Evolutionary conservation across 2,797 vertebrate genomes (phyloP).

Genomic region (Pristis pectinata): DNA sequence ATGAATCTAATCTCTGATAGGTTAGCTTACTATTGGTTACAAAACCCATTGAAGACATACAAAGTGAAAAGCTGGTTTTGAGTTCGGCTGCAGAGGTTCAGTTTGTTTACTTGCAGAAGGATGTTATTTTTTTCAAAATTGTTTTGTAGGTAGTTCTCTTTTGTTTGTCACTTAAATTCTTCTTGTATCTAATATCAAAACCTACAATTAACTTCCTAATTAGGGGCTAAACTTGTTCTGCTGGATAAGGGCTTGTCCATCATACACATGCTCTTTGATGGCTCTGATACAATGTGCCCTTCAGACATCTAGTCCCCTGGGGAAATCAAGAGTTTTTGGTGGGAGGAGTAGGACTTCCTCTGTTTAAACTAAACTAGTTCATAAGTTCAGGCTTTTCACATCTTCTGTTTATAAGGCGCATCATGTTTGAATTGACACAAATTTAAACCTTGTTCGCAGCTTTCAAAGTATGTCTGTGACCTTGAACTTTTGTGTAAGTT

Average conservation of each 20-base stretch:
- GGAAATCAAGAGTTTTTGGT: not conserved
- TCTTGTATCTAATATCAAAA: constrained; percentile 29
- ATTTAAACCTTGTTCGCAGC: not conserved
- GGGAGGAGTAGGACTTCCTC: constrained; percentile 27
- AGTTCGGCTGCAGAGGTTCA: not conserved
- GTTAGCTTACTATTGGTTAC: not conserved
- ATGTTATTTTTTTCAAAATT: not conserved
- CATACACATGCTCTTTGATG: constrained; percentile 6
- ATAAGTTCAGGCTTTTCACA: constrained; percentile 10
- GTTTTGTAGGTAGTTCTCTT: not conserved
- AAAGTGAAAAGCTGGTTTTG: not conserved
- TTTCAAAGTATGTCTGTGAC: not conserved
- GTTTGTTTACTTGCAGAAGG: not conserved
- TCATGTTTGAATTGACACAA: constrained; percentile 6
- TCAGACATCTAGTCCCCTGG: constrained; percentile 18
- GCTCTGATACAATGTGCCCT: constrained; percentile 14
- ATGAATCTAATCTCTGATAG: constrained; percentile 13
- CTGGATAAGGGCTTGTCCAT: constrained; percentile 18
- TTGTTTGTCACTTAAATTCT: constrained; percentile 22
- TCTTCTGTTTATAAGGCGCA: constrained; percentile 1
- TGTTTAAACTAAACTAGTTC: constrained; percentile 25
- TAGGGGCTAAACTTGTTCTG: constrained; percentile 25
- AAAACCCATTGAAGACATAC: not conserved
- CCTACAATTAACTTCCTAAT: constrained; percentile 33
- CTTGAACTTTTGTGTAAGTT: not conserved